phyloP scores from a whole-genome alignment of 2,113 vertebrate species.

The Dryoscopus gambensis region DNA sequence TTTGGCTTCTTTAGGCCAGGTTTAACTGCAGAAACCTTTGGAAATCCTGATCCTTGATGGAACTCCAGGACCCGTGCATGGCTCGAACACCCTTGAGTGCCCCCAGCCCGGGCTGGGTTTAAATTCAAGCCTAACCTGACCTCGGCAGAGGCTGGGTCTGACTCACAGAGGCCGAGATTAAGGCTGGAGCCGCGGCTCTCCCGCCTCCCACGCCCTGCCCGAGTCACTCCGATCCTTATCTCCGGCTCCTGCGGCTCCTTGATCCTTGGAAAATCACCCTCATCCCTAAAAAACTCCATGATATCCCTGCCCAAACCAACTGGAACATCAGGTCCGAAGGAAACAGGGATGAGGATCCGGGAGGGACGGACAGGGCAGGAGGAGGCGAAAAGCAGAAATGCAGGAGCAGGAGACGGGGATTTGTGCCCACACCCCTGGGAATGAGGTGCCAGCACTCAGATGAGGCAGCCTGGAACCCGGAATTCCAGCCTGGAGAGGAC shows the following conservation, averaged over 20 bases:
- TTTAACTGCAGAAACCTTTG: background rate
- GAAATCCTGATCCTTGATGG: background rate
- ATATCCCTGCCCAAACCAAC: background rate
- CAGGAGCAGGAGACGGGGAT: background rate
- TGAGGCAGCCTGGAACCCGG: too few species aligned
- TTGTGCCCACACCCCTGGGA: background rate
- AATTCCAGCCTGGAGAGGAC: background rate
- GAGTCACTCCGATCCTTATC: conserved; percentile 6
- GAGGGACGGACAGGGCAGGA: rapidly evolving
- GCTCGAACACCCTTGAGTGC: background rate
- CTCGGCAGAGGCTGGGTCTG: background rate
- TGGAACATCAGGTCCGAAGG: background rate
- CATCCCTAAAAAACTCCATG: background rate
- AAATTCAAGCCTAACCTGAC: background rate
- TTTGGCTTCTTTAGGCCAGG: background rate
- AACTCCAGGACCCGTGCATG: background rate
- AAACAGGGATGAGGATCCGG: background rate
- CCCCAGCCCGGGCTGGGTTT: background rate
- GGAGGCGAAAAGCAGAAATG: background rate
- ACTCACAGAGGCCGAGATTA: conserved; percentile 20
- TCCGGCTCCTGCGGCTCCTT: background rate
- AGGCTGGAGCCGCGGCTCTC: background rate
- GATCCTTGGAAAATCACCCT: conserved; percentile 4
- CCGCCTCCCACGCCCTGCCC: conserved; percentile 31
- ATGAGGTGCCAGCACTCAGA: rapidly evolving